Evolutionary conservation across 2,113 vertebrate genomes (phyloP).

Genomic region (Macroglossus sobrinus): DNA sequence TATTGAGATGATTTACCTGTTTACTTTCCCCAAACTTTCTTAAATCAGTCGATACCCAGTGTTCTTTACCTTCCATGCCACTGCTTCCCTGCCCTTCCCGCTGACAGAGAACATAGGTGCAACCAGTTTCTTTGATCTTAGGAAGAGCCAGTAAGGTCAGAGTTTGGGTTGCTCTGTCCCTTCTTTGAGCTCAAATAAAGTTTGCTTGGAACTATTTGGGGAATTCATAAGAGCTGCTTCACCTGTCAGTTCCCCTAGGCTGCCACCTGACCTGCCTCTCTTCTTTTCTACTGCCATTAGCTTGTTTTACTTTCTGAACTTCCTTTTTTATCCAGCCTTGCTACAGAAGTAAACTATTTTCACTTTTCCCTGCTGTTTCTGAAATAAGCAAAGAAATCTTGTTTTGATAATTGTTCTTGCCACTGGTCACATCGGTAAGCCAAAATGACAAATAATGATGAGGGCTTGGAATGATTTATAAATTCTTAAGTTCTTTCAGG

Average conservation of each 20-base stretch:
- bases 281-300: neutral
- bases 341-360: neutral
- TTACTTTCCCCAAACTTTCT: neutral
- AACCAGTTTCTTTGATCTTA: neutral
- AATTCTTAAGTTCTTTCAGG: neutral
- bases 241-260: no score
- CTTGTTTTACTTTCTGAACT: neutral
- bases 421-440: neutral
- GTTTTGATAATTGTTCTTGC: neutral
- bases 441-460: conserved; percentile 11
- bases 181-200: neutral
- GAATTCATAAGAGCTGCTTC: neutral
- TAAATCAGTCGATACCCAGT: neutral
- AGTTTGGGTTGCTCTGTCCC: neutral
- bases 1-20: neutral
- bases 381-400: neutral
- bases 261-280: neutral
- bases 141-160: neutral
- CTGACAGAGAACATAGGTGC: neutral
- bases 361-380: neutral
- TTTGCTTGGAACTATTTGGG: neutral
- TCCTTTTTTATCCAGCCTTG: neutral
- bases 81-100: neutral
- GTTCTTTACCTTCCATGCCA: neutral
- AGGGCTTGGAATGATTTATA: neutral